Percentiles rank a stretch among this genome's conserved stretches.
Conservation (phyloP, 2,797 vertebrate species). For the Xiphorhynchus erythropygius region DNA sequence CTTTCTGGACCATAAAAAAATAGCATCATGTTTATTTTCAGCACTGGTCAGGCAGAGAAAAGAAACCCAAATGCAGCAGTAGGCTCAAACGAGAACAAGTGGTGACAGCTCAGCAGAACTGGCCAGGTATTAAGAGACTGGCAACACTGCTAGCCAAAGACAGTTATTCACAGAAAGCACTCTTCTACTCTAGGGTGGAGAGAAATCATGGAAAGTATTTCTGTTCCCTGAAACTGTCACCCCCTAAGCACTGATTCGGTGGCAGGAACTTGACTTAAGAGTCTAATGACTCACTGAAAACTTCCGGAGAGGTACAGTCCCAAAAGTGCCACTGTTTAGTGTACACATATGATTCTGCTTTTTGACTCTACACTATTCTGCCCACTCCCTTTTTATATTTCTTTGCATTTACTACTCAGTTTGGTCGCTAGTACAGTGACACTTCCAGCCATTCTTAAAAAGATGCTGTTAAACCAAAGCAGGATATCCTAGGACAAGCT, state of each 20-base stretch:
- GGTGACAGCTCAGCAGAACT: neutral
- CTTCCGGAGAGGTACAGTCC: neutral
- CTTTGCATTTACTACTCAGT: neutral
- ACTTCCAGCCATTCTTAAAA: neutral
- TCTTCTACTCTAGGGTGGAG: neutral
- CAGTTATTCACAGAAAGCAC: accelerated
- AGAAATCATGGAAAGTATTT: neutral
- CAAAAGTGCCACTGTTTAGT: neutral
- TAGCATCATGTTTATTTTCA: neutral
- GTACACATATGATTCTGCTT: neutral
- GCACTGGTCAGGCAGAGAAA: neutral
- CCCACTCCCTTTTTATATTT: neutral
- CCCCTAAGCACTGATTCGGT: neutral
- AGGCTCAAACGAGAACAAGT: neutral
- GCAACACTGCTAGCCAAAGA: neutral
- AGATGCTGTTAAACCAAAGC: neutral
- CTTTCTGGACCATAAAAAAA: neutral
- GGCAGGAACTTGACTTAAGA: neutral
- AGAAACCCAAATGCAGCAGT: neutral
- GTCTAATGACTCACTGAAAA: neutral
- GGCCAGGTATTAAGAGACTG: neutral
- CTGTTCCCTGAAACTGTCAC: neutral
- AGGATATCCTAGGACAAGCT: neutral
- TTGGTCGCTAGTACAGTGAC: neutral
- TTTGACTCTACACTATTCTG: neutral